Conservation (phyloP, 2,797 vertebrate genomes). For the Amblyopsis hoosieri region DNA sequence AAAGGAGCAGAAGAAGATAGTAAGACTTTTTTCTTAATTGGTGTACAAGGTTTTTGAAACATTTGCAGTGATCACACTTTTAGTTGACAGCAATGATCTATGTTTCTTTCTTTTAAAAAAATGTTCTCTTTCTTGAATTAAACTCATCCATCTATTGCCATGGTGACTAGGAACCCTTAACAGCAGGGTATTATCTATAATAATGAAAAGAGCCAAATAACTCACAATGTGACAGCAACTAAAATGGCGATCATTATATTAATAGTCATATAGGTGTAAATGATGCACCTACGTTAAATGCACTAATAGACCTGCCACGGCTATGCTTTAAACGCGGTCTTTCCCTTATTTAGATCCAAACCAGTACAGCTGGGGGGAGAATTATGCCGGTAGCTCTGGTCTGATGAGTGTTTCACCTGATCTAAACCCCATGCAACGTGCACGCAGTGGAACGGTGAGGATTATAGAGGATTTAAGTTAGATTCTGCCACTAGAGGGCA, state of each 20-base stretch:
- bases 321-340: neutral
- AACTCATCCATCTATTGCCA: neutral
- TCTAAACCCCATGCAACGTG: constrained; percentile 88
- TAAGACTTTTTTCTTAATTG: constrained; percentile 70
- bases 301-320: too few relatives aligned
- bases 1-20: constrained; percentile 99
- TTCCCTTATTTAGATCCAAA: constrained; percentile 85
- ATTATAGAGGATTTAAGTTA: neutral
- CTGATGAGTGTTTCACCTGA: constrained; percentile 95
- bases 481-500: neutral
- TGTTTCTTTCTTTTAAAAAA: neutral
- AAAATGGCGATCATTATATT: too few relatives aligned
- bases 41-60: neutral
- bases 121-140: neutral
- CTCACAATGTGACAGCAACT: too few relatives aligned
- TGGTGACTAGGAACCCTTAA: neutral
- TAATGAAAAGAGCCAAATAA: neutral
- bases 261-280: too few relatives aligned
- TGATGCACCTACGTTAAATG: too few relatives aligned
- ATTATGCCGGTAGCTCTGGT: constrained; percentile 96
- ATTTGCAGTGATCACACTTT: too few relatives aligned
- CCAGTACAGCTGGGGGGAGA: constrained; percentile 99
- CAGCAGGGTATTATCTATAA: neutral
- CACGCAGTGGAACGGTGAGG: constrained; percentile 94
- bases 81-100: too few relatives aligned